Evolutionary conservation across 2,797 vertebrate genomes (phyloP), one percentile per base, ranked within the genome.

Genomic region (Rachycentron canadum): DNA sequence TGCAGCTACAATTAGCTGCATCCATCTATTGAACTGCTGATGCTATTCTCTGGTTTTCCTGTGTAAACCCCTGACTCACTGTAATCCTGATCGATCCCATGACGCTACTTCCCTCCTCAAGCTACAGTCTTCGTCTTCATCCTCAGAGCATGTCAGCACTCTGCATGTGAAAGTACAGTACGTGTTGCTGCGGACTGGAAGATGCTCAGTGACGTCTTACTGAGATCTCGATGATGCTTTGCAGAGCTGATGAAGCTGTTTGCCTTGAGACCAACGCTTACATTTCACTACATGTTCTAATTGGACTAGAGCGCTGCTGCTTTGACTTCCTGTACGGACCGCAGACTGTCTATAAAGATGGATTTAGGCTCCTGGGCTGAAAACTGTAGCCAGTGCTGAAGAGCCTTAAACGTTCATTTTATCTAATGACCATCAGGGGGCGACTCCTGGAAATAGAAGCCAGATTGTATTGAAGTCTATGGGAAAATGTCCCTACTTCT

Each of bases 181-280:
- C 19, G 47, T 36, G 62, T 28, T 26, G 49, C 14, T 34, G 2
- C 63, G 12, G 38, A 9, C 41, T 32, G 17, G 21, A 69, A 17
- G 3, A 38, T n/a, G 28, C 38, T 52, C 61, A 11, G 63, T 7
- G 7, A 34, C 14, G 34, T 50, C 50, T 68, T 52, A 58, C 41
- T 23, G 40, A 61, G 32, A 17, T 10, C 34, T 45, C 30, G n/a
- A 8, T 6, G 28, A 67, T 49, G 47, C 25, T 57, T 53, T 59
- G 62, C 56, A 49, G 12, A 17, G 26, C 53, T 70, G 66, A 75
- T 36, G 61, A 81, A 60, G 55, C 25, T 0, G 32, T 36, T 57
- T 36, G 41, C 34, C 64, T 32, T 7, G 0, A 38, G 32, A 66
- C 23, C 34, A 45, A 34, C 17, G 9, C 3, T 38, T 2, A 0